Evolutionary conservation across 1,140 invertebrate species (phyloP), one percentile per base, ranked within the genome.

Genomic region (Macrosteles quadrilineatus): DNA sequence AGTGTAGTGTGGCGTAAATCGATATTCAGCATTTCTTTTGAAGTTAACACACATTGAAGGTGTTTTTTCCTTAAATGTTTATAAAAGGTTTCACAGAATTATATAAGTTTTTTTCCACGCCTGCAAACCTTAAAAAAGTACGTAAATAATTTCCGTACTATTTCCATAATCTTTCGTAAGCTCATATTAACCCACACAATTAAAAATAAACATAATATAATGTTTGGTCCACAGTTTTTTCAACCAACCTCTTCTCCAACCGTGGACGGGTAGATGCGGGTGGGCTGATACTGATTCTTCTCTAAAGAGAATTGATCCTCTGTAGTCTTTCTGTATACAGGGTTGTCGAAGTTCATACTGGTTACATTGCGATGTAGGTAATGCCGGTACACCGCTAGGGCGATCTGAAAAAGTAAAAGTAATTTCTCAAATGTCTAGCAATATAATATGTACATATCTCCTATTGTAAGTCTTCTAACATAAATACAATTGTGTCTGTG

Each of bases 311-410:
- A 90, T 76, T 92, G 90, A 83, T 93, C 91, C 80, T 94, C 91
- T 0, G 95, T 96, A 14, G 96, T 98, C 84, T 97, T 97, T 76
- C 96, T 88, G 81, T 98, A 98, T 2, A 98, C 95, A 29, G 97
- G 97, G 83, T 99, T 99, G 83, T 98, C 97, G 81, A 99, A 99
- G 82, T 98, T 98, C 90, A 98, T 97, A 71, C 92, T 96, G 65
- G 94, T 95, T 30, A 95, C 88, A 78, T 91, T 94, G 74, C 90
- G 89, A 78, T 90, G 89, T 74, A 91, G 84, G 80, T 92, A 93
- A 75, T 93, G 90, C 75, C 89, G 88, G 82, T 96, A 96, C 73
- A 94, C 85, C 70, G 95, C 81, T 78, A 90, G 87, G 45, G 87
- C 86, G 72, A 93, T 81, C 88, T 94, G 82, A 36, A 86, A 36